phyloP scores from a whole-genome alignment of 2,888 invertebrate species.

The Slavum lentiscoides region DNA sequence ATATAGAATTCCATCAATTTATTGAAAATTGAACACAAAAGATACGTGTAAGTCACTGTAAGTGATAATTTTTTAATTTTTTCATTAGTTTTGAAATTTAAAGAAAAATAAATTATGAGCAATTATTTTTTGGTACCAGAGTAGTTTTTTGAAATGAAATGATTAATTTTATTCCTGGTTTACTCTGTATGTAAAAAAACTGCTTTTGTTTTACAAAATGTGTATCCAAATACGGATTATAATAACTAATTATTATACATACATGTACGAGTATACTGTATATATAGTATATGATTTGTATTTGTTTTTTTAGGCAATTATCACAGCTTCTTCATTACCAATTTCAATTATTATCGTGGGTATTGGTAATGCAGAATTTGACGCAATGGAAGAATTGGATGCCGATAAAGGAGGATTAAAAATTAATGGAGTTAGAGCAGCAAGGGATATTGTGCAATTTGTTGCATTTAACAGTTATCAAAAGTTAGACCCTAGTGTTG shows the following conservation, averaged over 20 bases:
- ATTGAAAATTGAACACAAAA: too few relatives aligned
- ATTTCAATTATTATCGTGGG: slow-evolving; percentile 67
- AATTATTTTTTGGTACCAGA: too few relatives aligned
- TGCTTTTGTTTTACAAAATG: too few relatives aligned
- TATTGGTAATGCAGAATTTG: slow-evolving; percentile 58
- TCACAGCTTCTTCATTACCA: slow-evolving; percentile 63
- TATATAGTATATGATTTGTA: not conserved
- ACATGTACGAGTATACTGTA: not conserved
- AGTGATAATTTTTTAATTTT: too few relatives aligned
- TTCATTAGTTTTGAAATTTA: too few relatives aligned
- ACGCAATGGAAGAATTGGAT: slow-evolving; percentile 58
- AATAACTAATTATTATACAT: not conserved
- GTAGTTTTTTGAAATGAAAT: too few relatives aligned
- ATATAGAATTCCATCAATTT: too few relatives aligned
- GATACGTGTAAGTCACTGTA: too few relatives aligned
- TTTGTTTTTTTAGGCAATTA: slow-evolving; percentile 57
- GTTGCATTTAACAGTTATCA: slow-evolving; percentile 62
- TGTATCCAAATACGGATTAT: too few relatives aligned
- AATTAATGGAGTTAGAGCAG: slow-evolving; percentile 59
- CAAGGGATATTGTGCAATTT: slow-evolving; percentile 67
- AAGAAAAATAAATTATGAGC: too few relatives aligned
- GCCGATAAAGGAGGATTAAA: slow-evolving; percentile 58
- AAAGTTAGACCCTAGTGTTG: slow-evolving; percentile 58
- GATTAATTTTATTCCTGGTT: too few relatives aligned
- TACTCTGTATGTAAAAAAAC: too few relatives aligned